These are phyloP conservation scores for Drosophila nannoptera DNA, from an alignment of 1,140 invertebrate genomes.

Conservation along the genomic window DNA sequence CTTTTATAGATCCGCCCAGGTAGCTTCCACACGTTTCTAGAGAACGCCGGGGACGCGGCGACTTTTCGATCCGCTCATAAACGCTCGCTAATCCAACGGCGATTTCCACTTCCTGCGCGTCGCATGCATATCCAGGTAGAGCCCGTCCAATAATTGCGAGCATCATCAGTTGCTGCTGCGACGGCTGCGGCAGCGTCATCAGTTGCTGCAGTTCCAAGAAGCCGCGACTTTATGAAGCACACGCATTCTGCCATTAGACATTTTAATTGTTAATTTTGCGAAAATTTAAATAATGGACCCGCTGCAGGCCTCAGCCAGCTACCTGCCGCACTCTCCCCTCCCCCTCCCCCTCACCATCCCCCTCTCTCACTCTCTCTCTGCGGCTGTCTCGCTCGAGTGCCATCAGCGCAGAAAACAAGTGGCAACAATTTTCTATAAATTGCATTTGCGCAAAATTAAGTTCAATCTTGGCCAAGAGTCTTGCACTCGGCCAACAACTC, in stretches of 20 bases:
- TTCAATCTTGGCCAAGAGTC: constrained; percentile 65
- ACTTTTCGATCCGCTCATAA: constrained; percentile 34
- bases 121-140: constrained; percentile 4
- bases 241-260: constrained; percentile 69
- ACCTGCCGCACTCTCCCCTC: constrained; percentile 44
- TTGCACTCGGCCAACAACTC: constrained; percentile 12
- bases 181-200: constrained; percentile 5
- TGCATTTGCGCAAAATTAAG: constrained; percentile 77
- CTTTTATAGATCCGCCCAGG: constrained; percentile 53
- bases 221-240: constrained; percentile 44
- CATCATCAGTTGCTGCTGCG: constrained; percentile 31
- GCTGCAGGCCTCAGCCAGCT: constrained; percentile 57
- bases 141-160: constrained; percentile 39
- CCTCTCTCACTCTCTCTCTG: not conserved
- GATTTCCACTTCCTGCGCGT: constrained; percentile 67
- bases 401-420: constrained; percentile 76
- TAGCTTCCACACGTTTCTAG: constrained; percentile 8
- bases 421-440: constrained; percentile 78
- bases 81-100: constrained; percentile 58
- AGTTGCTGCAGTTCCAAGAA: constrained; percentile 53
- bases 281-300: constrained; percentile 74
- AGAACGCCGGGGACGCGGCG: no score
- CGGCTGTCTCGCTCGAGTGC: constrained; percentile 42
- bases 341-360: not conserved
- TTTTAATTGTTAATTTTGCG: constrained; percentile 75